These are phyloP conservation scores for Corella eumyota DNA, from an alignment of 23 tunicate species.

Conservation along the genomic window DNA sequence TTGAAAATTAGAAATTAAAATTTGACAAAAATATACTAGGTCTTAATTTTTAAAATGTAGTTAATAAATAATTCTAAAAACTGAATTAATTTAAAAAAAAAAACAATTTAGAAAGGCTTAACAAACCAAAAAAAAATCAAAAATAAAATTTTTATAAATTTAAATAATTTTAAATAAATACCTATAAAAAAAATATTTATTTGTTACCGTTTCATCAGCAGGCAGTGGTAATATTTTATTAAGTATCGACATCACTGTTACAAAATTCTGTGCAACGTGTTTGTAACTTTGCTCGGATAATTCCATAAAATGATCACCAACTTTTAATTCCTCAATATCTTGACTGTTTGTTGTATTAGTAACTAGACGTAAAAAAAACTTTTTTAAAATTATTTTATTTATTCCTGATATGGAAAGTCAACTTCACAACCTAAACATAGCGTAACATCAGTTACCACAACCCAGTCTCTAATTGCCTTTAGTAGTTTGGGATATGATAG, in stretches of 20 bases:
- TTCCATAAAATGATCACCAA: conserved; percentile 11
- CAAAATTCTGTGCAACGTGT: conserved; percentile 2
- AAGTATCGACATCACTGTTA: conserved; percentile 4
- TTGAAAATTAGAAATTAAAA: too few species aligned
- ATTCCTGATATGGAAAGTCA: too few species aligned
- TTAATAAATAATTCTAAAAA: background rate
- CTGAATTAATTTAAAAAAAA: background rate
- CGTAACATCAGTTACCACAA: too few species aligned
- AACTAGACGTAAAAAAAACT: too few species aligned
- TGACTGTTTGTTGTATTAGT: background rate
- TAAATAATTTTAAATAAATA: background rate
- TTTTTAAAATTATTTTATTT: too few species aligned
- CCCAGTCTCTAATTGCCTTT: too few species aligned
- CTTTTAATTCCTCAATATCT: conserved; percentile 6
- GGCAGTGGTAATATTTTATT: conserved; percentile 20
- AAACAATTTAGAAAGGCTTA: background rate
- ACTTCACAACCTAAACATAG: too few species aligned
- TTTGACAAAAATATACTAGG: too few species aligned
- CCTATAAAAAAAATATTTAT: too few species aligned
- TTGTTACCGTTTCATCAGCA: conserved; percentile 1
- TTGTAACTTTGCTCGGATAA: conserved; percentile 8
- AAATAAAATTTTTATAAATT: background rate
- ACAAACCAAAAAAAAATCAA: background rate
- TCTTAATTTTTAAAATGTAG: too few species aligned
- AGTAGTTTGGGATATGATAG: too few species aligned